These are phyloP conservation scores for Spongia lamella DNA, from an alignment of 37 sponge, comb jelly and placozoan genomes.

Conservation along the genomic window DNA sequence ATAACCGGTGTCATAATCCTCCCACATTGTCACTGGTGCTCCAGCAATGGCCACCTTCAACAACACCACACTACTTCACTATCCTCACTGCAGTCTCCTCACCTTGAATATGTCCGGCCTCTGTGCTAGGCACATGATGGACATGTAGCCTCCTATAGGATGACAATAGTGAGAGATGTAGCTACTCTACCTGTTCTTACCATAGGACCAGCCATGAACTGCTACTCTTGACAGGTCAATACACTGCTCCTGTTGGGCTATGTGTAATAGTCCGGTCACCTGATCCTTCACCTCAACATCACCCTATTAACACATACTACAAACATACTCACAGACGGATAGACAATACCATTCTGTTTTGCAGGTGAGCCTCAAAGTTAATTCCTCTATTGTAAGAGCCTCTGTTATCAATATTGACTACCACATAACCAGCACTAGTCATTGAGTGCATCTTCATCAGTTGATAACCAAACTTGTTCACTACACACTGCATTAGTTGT, in stretches of 20 bases:
- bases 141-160: slow-evolving; percentile 76
- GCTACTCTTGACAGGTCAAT: slow-evolving; percentile 75
- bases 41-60: slow-evolving; percentile 72
- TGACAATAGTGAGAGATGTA: not conserved
- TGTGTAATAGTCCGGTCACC: slow-evolving; percentile 65
- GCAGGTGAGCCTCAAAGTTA: slow-evolving; percentile 62
- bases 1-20: slow-evolving; percentile 87
- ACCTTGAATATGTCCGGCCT: slow-evolving; percentile 81
- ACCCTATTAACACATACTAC: slow-evolving; percentile 19
- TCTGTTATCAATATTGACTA: slow-evolving; percentile 77
- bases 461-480: slow-evolving; percentile 27
- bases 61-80: not conserved
- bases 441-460: slow-evolving; percentile 32
- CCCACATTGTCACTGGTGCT: slow-evolving; percentile 83
- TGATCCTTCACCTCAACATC: slow-evolving; percentile 73
- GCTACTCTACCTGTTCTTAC: not conserved
- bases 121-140: slow-evolving; percentile 78
- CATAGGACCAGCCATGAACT: slow-evolving; percentile 90
- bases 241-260: slow-evolving; percentile 34
- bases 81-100: not conserved
- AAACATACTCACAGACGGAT: no score
- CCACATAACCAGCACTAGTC: slow-evolving; percentile 61
- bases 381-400: slow-evolving; percentile 71
- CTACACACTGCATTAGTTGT: slow-evolving; percentile 43
- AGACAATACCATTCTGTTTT: slow-evolving; percentile 36